These are phyloP conservation scores for Adoxophyes honmai DNA, from an alignment of 1,140 invertebrate genomes.

Conservation along the genomic window DNA sequence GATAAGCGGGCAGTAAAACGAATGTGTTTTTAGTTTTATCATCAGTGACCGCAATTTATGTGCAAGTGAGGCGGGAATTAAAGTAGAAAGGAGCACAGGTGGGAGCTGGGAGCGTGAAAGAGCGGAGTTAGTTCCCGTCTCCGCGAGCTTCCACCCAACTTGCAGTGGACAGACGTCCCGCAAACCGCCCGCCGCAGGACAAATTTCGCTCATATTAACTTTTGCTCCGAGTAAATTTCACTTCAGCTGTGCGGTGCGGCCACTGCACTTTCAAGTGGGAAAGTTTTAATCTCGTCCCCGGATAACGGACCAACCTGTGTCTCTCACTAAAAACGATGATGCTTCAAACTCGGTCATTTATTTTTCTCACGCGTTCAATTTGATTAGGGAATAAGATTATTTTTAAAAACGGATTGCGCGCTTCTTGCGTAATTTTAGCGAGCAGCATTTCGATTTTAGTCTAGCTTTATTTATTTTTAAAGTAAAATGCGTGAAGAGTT, in stretches of 20 bases:
- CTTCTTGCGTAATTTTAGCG: too few species aligned
- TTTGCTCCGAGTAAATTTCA: slow-evolving; percentile 64
- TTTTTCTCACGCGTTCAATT: slow-evolving; percentile 1
- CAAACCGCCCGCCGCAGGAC: slow-evolving; percentile 54
- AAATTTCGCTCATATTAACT: slow-evolving; percentile 71
- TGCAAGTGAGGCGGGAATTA: slow-evolving; percentile 20
- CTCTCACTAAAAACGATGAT: slow-evolving; percentile 20
- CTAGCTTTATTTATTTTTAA: too few species aligned
- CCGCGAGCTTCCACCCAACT: slow-evolving; percentile 43
- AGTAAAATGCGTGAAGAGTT: too few species aligned
- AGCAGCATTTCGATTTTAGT: too few species aligned
- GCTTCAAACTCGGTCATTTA: slow-evolving; percentile 9
- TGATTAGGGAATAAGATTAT: too few species aligned
- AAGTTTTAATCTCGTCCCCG: slow-evolving; percentile 63
- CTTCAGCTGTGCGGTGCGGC: slow-evolving; percentile 40
- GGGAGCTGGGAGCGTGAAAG: slow-evolving; percentile 33
- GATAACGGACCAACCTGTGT: slow-evolving; percentile 31
- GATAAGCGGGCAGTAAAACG: slow-evolving; percentile 7
- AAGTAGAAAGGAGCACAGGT: slow-evolving; percentile 38
- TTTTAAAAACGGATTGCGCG: too few species aligned
- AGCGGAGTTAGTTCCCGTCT: slow-evolving; percentile 37
- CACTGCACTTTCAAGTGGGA: slow-evolving; percentile 64
- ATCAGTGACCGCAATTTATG: slow-evolving; percentile 16
- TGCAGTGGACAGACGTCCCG: slow-evolving; percentile 32
- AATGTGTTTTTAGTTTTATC: slow-evolving; percentile 15